phyloP scores from a whole-genome alignment of 1,140 invertebrate species.

The Leptinotarsa texana region DNA sequence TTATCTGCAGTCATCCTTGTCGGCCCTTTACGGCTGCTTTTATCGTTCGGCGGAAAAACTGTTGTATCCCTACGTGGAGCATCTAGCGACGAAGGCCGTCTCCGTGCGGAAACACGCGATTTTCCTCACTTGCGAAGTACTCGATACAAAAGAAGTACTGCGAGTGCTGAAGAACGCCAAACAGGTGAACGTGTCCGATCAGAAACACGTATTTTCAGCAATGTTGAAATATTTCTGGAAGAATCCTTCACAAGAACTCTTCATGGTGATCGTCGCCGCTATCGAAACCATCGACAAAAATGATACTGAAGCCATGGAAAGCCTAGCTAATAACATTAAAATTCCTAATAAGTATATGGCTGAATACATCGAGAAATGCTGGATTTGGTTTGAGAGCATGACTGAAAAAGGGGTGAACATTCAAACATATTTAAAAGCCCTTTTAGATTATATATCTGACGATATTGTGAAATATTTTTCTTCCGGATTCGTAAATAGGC shows the following conservation, averaged over 20 bases:
- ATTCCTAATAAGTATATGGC: slow-evolving; percentile 25
- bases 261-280: slow-evolving; percentile 3
- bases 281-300: slow-evolving; percentile 28
- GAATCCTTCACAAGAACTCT: slow-evolving; percentile 27
- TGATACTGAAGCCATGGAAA: slow-evolving; percentile 25
- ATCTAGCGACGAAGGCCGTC: slow-evolving; percentile 23
- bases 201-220: slow-evolving; percentile 30
- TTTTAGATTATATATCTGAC: background rate
- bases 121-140: slow-evolving; percentile 29
- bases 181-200: slow-evolving; percentile 22
- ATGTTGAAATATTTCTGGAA: slow-evolving; percentile 31
- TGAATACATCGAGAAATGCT: slow-evolving; percentile 19
- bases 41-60: slow-evolving; percentile 26
- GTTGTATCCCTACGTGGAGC: slow-evolving; percentile 23
- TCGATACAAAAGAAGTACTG: slow-evolving; percentile 1
- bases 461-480: slow-evolving; percentile 11
- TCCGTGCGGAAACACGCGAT: slow-evolving; percentile 30
- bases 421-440: background rate
- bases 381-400: slow-evolving; percentile 23
- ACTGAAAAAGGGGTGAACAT: background rate
- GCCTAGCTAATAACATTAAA: background rate
- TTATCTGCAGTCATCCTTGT: slow-evolving; percentile 26
- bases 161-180: background rate
- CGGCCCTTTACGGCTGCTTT: slow-evolving; percentile 20
- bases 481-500: background rate